Base-by-base conservation (phyloP, 2,888 invertebrate genomes). In the Dichetophora obliterata region DNA sequence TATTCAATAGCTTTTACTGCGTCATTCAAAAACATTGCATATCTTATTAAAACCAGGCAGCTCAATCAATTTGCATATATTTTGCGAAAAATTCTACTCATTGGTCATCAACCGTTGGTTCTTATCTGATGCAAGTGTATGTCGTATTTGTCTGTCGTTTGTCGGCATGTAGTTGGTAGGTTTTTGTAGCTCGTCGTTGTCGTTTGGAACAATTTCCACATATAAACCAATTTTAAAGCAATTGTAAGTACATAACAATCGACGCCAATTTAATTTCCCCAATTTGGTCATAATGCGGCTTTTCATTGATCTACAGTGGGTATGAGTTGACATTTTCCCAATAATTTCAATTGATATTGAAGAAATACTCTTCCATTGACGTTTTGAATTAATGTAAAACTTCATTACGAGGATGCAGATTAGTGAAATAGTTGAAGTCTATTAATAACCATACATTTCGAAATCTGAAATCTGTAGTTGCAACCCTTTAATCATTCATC, bases 221-320 rank as follows among this genome's bases (percentile, higher is more conserved):
- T 70, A 16, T 37, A 48, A 59, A 9, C 48, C 43, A 37, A 72
- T 61, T 72, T 61, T 43, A 43, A 43, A 59, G 22, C 59, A 59
- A 72, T 72, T 48, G 48, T 43, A 27, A 61, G 8, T 34, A 19
- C 3, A 61, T 61, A 59, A 61, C 65, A 65, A 54, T 54, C 50
- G 61, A 34, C 71, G 71, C 72, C 72, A 72, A 72, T 72, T 72
- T 72, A 72, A 61, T 72, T 72, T 43, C 24, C 43, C 48, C 48
- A 37, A 72, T 72, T 59, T 72, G 48, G 61, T 61, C 61, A 72
- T 57, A 61, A 22, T 22, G 59, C 43, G 27, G 43, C 19, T 59
- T 43, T 71, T 54, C 57, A 57, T 9, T 59, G 54, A 70, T 6
- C 5, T 37, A 59, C 71, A 71, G 61, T 61, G 61, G 61, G 16